Conservation (phyloP, 2,113 vertebrate genomes). For the Athene cunicularia region DNA sequence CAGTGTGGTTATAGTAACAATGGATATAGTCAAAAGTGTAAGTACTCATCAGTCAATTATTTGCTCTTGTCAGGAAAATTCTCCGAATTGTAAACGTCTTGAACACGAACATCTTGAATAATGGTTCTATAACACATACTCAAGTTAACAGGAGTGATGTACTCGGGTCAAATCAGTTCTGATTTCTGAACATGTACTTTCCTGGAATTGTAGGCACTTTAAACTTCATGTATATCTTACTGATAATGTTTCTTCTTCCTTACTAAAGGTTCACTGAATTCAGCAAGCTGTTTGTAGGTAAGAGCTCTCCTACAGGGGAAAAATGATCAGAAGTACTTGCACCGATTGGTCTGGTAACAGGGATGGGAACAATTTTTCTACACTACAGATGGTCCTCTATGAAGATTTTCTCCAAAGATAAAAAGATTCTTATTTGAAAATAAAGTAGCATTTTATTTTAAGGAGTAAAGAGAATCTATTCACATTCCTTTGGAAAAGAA, state of each 20-base stretch:
- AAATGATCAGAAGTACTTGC: background rate
- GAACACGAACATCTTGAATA: background rate
- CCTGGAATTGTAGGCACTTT: background rate
- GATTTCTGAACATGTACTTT: background rate
- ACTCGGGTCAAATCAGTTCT: background rate
- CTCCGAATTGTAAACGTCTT: background rate
- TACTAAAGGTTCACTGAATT: background rate
- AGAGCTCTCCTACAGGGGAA: background rate
- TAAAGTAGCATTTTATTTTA: background rate
- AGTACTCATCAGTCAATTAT: background rate
- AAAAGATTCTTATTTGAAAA: background rate
- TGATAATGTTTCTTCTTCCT: background rate
- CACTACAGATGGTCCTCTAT: background rate
- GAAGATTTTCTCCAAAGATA: background rate
- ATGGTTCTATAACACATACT: background rate
- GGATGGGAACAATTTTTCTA: background rate
- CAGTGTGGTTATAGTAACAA: background rate
- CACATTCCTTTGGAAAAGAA: background rate
- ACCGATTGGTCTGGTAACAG: background rate
- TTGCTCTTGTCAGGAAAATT: conserved; percentile 23
- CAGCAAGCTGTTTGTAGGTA: background rate
- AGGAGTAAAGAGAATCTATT: background rate
- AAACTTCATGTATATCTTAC: background rate
- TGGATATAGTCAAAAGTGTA: background rate
- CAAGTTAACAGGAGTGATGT: background rate